These are phyloP conservation scores for Melanotus villosus DNA, from an alignment of 2,888 invertebrate species.

Conservation along the genomic window DNA sequence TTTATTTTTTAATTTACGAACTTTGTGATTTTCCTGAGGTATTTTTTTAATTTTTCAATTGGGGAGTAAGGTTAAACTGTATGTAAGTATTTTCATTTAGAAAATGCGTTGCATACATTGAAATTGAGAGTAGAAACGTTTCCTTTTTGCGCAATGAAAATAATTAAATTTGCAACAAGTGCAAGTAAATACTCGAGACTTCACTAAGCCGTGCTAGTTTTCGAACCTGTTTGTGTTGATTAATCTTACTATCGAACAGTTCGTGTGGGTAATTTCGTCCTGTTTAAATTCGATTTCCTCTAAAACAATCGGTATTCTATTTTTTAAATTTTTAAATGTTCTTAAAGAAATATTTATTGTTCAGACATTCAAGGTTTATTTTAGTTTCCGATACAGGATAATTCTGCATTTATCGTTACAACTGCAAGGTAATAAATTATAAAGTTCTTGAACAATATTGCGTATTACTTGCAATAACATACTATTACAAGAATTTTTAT, in stretches of 20 bases:
- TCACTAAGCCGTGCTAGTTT: slow-evolving; percentile 27
- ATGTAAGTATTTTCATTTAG: no score
- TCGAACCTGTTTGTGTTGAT: slow-evolving; percentile 34
- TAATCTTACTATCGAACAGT: no score
- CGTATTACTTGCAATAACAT: slow-evolving; percentile 4
- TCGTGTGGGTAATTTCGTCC: no score
- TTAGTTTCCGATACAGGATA: neutral
- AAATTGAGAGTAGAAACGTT: neutral
- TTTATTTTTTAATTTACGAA: no score
- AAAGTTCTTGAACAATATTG: slow-evolving; percentile 22
- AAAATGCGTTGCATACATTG: neutral
- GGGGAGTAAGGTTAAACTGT: no score
- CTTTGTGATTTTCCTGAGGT: no score
- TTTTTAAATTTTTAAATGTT: no score
- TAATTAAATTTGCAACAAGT: neutral
- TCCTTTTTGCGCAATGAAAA: slow-evolving; percentile 1
- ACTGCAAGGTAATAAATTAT: slow-evolving; percentile 5
- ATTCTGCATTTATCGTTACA: neutral
- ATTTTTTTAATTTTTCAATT: neutral
- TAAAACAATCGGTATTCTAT: no score
- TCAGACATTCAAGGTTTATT: neutral
- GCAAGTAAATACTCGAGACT: neutral
- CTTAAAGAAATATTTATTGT: no score
- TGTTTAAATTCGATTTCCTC: no score
- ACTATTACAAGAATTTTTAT: neutral